These are phyloP conservation scores for Antechinus flavipes DNA, from an alignment of 2,113 vertebrate genomes.

Conservation along the genomic window DNA sequence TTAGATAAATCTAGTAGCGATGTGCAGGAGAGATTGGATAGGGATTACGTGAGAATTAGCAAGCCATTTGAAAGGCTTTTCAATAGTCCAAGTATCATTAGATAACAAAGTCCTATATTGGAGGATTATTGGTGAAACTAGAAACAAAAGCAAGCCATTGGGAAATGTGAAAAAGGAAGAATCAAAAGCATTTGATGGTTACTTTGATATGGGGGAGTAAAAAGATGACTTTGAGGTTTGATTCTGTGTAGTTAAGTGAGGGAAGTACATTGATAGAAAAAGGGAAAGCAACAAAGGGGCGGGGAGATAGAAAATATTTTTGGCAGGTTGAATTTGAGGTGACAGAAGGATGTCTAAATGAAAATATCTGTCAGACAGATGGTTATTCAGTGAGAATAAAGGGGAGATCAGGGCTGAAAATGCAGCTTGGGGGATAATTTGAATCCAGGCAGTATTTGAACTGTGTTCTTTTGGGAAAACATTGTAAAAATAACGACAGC, in stretches of 20 bases:
- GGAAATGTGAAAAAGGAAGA: background rate
- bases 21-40: background rate
- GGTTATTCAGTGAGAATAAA: background rate
- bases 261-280: background rate
- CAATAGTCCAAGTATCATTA: background rate
- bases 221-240: conserved; percentile 19
- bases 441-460: background rate
- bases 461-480: background rate
- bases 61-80: background rate
- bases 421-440: background rate
- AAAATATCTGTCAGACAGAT: conserved; percentile 2
- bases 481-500: background rate
- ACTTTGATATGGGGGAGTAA: background rate
- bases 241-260: background rate
- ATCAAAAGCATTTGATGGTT: background rate
- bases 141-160: background rate
- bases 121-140: background rate
- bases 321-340: background rate
- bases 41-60: background rate
- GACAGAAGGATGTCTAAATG: conserved; percentile 22
- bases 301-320: background rate
- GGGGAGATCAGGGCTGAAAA: conserved; percentile 6
- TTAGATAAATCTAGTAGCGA: background rate
- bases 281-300: background rate
- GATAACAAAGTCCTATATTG: background rate